Evolutionary conservation across 2,888 invertebrate species (phyloP).

Genomic region (Epinotia brunnichana): DNA sequence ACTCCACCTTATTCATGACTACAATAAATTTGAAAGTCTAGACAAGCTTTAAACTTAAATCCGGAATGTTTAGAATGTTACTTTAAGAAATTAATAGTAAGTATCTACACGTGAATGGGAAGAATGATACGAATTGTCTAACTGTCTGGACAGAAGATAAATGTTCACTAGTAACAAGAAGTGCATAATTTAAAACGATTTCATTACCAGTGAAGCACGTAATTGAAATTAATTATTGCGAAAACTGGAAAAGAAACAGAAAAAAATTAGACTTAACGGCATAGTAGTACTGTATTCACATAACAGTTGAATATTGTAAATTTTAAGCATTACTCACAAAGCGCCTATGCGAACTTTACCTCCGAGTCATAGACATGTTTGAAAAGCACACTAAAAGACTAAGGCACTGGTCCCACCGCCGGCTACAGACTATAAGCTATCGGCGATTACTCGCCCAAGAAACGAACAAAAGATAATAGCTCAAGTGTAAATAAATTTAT

Average conservation of each 20-base stretch:
- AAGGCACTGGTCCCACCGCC: no score
- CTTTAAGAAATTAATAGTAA: no score
- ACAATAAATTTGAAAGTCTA: no score
- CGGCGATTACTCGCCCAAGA: no score
- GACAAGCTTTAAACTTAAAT: no score
- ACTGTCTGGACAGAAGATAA: neutral
- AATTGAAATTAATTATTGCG: constrained; percentile 59
- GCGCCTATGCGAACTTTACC: neutral
- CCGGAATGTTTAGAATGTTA: no score
- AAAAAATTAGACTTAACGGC: constrained; percentile 40
- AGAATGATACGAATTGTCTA: neutral
- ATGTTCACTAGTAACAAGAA: constrained; percentile 42
- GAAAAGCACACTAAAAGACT: no score
- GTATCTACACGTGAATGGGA: no score
- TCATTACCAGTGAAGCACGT: constrained; percentile 56
- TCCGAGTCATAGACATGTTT: neutral
- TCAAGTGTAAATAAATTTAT: no score
- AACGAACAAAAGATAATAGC: no score
- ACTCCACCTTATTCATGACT: no score
- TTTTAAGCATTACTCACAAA: neutral
- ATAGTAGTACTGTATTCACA: constrained; percentile 18
- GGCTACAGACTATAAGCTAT: no score
- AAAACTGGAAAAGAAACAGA: constrained; percentile 48
- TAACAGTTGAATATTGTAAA: neutral
- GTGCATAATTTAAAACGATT: constrained; percentile 49